Evolutionary conservation across 2,113 vertebrate species (phyloP).

Genomic region (Dasyprocta punctata): DNA sequence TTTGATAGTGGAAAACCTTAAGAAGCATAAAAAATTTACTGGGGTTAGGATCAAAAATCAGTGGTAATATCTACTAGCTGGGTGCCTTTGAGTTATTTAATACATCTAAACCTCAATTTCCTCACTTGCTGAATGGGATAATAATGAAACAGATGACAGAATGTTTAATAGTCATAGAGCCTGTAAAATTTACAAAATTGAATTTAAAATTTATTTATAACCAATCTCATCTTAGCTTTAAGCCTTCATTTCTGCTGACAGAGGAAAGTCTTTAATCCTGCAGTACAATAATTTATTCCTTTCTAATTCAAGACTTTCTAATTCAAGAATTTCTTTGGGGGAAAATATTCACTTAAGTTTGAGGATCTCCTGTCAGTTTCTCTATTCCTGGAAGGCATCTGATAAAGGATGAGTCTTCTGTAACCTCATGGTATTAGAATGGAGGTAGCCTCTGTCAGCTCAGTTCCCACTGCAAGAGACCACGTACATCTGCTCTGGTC

Average conservation of each 20-base stretch:
- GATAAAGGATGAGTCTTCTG: neutral
- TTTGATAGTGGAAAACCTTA: neutral
- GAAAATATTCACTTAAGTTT: neutral
- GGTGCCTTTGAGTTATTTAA: neutral
- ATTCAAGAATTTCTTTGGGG: neutral
- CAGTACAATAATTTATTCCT: neutral
- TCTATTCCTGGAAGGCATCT: neutral
- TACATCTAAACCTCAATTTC: neutral
- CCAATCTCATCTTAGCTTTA: neutral
- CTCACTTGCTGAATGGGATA: neutral
- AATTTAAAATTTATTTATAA: slow-evolving; percentile 38
- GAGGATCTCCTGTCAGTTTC: neutral
- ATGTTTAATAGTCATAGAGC: neutral
- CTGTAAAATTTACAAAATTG: slow-evolving; percentile 3
- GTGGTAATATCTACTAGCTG: neutral
- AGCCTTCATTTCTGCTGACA: neutral
- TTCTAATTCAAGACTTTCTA: slow-evolving; percentile 32
- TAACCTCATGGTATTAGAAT: neutral
- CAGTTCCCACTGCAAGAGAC: neutral
- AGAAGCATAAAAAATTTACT: neutral
- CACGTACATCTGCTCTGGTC: neutral
- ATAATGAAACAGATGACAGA: slow-evolving; percentile 12
- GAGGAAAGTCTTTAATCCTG: neutral
- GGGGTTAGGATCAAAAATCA: neutral
- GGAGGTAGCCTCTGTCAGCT: neutral